Evolutionary conservation across 2,888 invertebrate species (phyloP), one percentile per base, ranked within the genome.

Genomic region (Leptarthrus brevirostris): DNA sequence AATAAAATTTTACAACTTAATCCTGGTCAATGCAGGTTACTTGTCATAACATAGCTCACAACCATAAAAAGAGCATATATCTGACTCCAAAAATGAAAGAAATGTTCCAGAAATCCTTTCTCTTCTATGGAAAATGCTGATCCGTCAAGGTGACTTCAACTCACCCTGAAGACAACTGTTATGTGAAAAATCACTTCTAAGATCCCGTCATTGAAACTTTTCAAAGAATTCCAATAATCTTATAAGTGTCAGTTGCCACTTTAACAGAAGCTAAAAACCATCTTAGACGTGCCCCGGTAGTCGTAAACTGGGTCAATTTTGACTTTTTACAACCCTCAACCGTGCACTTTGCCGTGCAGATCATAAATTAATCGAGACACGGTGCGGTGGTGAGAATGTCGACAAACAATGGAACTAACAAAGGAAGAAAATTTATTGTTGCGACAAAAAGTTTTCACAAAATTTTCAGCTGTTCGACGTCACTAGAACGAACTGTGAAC

Each of bases 361-460:
- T 64, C 40, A 47, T 64, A 64, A 64, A 64, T 64, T 64, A 44
- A 24, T 64, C 18, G 44, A 22, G 44, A 3, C n/a, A n/a, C n/a
- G n/a, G n/a, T n/a, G n/a, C 44, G 44, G 24, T 14, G 47, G 64
- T 47, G 44, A 64, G 64, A 64, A 64, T 64, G 64, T 64, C 44
- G 64, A 24, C 64, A 64, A 64, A 64, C 64, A 64, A 64, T 44
- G 24, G 44, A 20, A 20, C 47, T 24, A 64, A 64, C 64, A 64
- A 40, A 47, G 47, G 64, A 64, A 24, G 26, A 14, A 44, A 64
- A 64, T 64, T 64, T 64, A 64, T 64, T 22, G 64, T 64, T 64
- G 64, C 64, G 64, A 64, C 64, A 64, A 64, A 64, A 49, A 49
- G 16, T 64, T 64, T 44, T 44, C 44, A 64, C 47, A 5, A 12